phyloP scores from a whole-genome alignment of 2,113 vertebrate genomes.

The Chaetura pelagica region DNA sequence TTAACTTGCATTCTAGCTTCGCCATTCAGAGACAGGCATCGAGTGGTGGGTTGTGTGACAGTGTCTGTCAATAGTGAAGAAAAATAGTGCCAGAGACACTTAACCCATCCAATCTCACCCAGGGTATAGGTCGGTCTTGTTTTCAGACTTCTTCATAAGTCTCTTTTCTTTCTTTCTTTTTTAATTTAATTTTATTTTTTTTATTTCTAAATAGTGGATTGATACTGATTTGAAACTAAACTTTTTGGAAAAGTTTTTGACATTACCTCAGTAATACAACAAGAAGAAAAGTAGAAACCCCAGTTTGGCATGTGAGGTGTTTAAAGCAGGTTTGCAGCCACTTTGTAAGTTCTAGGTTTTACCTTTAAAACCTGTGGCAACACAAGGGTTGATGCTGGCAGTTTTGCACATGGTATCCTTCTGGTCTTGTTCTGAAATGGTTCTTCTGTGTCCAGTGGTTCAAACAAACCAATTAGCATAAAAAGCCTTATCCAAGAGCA shows the following conservation, averaged over 20 bases:
- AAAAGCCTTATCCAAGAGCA: neutral
- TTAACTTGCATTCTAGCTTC: constrained; percentile 91
- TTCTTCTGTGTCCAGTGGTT: constrained; percentile 32
- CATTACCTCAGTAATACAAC: constrained; percentile 73
- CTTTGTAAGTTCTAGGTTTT: constrained; percentile 76
- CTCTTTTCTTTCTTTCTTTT: constrained; percentile 71
- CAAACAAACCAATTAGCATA: neutral
- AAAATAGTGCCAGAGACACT: constrained; percentile 88
- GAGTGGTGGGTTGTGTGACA: constrained; percentile 89
- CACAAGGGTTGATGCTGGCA: constrained; percentile 15
- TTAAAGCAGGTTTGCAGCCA: constrained; percentile 85
- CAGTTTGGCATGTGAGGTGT: constrained; percentile 80
- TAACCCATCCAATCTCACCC: constrained; percentile 89
- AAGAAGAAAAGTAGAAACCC: constrained; percentile 77
- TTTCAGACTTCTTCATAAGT: constrained; percentile 88
- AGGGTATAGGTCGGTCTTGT: constrained; percentile 88
- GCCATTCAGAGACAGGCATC: constrained; percentile 88
- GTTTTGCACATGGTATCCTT: constrained; percentile 36
- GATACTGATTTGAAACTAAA: constrained; percentile 83
- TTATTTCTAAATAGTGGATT: constrained; percentile 79
- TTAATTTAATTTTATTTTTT: neutral
- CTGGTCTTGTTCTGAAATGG: constrained; percentile 54
- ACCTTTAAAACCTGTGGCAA: constrained; percentile 56
- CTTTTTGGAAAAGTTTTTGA: constrained; percentile 78
- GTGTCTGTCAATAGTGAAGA: constrained; percentile 90